These are phyloP conservation scores for Helarctos malayanus DNA, from an alignment of 2,797 vertebrate species.

Conservation along the genomic window DNA sequence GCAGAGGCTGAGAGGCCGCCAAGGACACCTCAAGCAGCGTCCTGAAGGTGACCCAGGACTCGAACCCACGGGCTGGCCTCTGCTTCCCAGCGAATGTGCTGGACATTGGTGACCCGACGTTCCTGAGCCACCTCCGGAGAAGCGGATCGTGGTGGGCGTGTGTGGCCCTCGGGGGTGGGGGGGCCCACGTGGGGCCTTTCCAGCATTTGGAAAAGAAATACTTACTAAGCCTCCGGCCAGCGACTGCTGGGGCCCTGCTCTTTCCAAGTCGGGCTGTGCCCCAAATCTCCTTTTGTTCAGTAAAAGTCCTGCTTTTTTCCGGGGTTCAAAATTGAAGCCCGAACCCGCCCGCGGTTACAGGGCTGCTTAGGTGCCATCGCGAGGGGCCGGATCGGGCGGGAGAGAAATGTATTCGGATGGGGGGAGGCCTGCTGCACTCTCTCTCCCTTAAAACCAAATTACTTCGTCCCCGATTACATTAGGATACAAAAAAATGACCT, in stretches of 20 bases:
- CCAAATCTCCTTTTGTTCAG: not conserved
- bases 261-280: not conserved
- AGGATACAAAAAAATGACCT: constrained; percentile 43
- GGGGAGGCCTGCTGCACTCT: not conserved
- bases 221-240: not conserved
- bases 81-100: not conserved
- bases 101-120: not conserved
- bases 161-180: not conserved
- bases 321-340: not conserved
- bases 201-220: constrained; percentile 41
- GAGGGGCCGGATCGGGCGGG: not conserved
- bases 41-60: not conserved
- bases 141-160: not conserved
- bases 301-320: not conserved
- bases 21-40: not conserved
- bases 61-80: not conserved
- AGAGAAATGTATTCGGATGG: not conserved
- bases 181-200: not conserved
- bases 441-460: constrained; percentile 20
- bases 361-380: not conserved
- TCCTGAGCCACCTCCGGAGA: constrained; percentile 27
- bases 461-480: constrained; percentile 25
- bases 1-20: not conserved
- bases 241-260: not conserved
- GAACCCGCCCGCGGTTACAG: not conserved